Conservation (phyloP, 2,113 vertebrate species). For the Motacilla tschutschensis region DNA sequence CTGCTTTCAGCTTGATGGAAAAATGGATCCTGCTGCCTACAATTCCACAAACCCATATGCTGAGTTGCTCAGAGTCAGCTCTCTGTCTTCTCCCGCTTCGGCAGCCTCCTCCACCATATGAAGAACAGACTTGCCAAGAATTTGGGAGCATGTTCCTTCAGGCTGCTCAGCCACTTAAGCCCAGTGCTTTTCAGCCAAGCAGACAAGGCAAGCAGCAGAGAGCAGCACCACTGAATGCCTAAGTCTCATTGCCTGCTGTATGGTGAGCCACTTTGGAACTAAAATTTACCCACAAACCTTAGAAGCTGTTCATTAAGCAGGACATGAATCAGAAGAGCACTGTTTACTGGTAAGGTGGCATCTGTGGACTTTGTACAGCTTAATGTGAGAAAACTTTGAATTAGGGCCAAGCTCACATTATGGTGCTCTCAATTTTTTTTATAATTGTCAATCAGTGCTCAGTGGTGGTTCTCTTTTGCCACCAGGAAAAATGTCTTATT, state of each 20-base stretch:
- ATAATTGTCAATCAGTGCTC: accelerated
- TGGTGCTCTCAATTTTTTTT: neutral
- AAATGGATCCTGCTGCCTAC: neutral
- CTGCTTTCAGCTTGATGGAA: neutral
- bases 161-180: neutral
- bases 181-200: neutral
- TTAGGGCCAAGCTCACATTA: neutral
- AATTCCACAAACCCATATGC: neutral
- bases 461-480: accelerated
- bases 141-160: neutral
- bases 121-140: neutral
- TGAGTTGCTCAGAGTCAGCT: neutral
- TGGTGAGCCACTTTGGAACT: neutral
- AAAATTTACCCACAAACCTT: neutral
- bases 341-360: neutral
- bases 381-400: neutral
- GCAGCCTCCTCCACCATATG: neutral
- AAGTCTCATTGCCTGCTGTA: neutral
- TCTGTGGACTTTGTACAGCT: neutral
- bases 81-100: neutral
- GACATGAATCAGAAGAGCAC: neutral
- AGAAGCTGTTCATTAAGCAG: neutral
- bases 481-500: neutral
- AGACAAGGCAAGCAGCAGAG: neutral
- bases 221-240: neutral